phyloP scores from a whole-genome alignment of 1,140 invertebrate genomes.

The Hormaphis cornu region DNA sequence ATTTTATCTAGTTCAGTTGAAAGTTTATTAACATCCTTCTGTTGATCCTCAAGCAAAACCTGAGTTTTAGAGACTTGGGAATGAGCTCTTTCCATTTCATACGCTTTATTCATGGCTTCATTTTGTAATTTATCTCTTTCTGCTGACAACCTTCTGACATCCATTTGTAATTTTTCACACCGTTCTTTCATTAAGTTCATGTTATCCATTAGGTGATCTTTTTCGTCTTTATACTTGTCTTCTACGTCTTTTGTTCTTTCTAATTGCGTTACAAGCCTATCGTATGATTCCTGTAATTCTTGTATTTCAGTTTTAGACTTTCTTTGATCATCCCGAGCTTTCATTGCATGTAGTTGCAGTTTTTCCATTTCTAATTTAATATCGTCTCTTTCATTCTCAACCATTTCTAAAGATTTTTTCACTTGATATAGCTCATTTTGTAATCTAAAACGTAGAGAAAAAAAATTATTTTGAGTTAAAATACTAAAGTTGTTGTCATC shows the following conservation, averaged over 20 bases:
- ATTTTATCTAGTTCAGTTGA: slow-evolving; percentile 82
- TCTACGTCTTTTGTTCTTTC: slow-evolving; percentile 77
- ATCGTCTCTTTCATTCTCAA: slow-evolving; percentile 76
- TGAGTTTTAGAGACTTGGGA: slow-evolving; percentile 73
- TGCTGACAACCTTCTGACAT: slow-evolving; percentile 65
- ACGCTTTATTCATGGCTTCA: slow-evolving; percentile 72
- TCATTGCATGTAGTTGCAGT: slow-evolving; percentile 62
- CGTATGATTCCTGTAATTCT: slow-evolving; percentile 75
- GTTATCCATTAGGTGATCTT: slow-evolving; percentile 67
- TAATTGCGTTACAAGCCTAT: slow-evolving; percentile 70
- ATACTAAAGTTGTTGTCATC: background rate
- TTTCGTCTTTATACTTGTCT: slow-evolving; percentile 80
- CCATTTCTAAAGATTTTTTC: slow-evolving; percentile 74
- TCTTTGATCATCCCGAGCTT: slow-evolving; percentile 73
- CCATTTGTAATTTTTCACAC: slow-evolving; percentile 78
- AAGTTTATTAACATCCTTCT: slow-evolving; percentile 76
- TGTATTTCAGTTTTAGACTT: slow-evolving; percentile 76
- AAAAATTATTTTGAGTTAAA: no score
- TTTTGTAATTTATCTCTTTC: slow-evolving; percentile 77
- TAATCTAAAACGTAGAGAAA: slow-evolving; percentile 48
- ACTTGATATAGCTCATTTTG: slow-evolving; percentile 80
- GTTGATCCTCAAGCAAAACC: slow-evolving; percentile 71
- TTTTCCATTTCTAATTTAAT: slow-evolving; percentile 78
- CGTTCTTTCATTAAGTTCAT: slow-evolving; percentile 74
- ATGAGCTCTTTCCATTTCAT: slow-evolving; percentile 73